Evolutionary conservation across 2,888 invertebrate genomes (phyloP).

Genomic region (Polietes domitor): DNA sequence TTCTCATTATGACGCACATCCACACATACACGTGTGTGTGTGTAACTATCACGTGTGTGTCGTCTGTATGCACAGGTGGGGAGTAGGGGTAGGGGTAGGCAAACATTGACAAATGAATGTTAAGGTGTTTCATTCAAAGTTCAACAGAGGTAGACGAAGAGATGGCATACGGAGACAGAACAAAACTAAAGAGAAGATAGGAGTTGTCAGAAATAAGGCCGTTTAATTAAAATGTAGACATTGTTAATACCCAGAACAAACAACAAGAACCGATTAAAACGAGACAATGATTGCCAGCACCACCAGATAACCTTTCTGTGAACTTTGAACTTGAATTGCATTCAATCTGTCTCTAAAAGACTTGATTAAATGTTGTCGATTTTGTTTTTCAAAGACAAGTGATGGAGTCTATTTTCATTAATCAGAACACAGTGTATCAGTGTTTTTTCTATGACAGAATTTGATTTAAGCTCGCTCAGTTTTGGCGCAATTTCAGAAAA

Average conservation of each 20-base stretch:
- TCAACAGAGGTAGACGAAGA: background rate
- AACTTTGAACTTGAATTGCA: conserved; percentile 59
- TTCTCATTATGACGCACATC: conserved; percentile 9
- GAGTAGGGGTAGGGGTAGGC: background rate
- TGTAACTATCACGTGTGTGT: no score
- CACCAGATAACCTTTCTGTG: conserved; percentile 43
- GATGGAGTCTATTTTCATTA: no score
- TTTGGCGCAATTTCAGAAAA: no score
- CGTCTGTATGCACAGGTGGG: background rate
- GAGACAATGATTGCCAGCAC: background rate
- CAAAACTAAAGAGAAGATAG: conserved; percentile 42
- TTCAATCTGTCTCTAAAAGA: background rate
- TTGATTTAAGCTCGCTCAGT: no score
- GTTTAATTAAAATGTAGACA: conserved; percentile 16
- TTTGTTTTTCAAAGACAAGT: no score
- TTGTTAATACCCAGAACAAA: background rate
- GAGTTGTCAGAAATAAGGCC: conserved; percentile 42
- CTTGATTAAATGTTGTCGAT: no score
- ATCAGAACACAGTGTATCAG: no score
- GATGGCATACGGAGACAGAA: background rate
- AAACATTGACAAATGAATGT: background rate
- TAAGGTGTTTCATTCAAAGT: background rate
- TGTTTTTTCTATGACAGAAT: no score
- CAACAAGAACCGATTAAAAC: background rate
- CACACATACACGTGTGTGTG: no score